Evolutionary conservation across 2,888 invertebrate genomes (phyloP).

Genomic region (Dendrolimus pini): DNA sequence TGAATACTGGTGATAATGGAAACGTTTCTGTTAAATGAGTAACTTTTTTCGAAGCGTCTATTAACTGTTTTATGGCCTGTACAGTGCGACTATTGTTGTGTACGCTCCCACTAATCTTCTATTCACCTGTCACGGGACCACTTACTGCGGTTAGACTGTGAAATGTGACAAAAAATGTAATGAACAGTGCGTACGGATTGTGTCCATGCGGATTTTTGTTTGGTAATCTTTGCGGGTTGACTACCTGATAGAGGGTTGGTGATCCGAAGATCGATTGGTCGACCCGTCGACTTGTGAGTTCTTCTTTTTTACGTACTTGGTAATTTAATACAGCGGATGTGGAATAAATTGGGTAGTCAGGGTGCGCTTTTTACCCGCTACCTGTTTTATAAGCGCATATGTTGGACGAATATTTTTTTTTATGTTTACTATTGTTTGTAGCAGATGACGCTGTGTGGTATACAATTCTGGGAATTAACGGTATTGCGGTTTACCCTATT

Average conservation of each 20-base stretch:
- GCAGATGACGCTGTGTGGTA: conserved; percentile 35
- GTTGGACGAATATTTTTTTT: conserved; percentile 32
- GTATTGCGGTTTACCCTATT: conserved; percentile 52
- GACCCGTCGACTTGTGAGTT: conserved; percentile 65
- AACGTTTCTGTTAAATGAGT: conserved; percentile 1
- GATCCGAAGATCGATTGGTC: conserved; percentile 54
- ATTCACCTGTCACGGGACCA: conserved; percentile 62
- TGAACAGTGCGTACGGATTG: conserved; percentile 25
- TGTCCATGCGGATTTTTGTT: neutral
- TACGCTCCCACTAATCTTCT: conserved; percentile 62
- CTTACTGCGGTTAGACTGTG: conserved; percentile 63
- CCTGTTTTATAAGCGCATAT: conserved; percentile 65
- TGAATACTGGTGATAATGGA: neutral
- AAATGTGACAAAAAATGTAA: conserved; percentile 75
- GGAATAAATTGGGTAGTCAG: conserved; percentile 72
- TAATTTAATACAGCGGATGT: conserved; percentile 74
- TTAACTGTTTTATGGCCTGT: conserved; percentile 67
- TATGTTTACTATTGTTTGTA: conserved; percentile 43
- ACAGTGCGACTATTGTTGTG: conserved; percentile 66
- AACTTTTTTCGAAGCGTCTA: conserved; percentile 35
- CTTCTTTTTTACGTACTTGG: conserved; percentile 48
- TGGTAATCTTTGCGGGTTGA: conserved; percentile 64
- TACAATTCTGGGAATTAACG: conserved; percentile 61
- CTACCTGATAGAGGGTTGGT: conserved; percentile 65
- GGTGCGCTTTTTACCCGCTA: conserved; percentile 65